phyloP scores from a whole-genome alignment of 2,797 vertebrate species.

The Danio albolineatus region DNA sequence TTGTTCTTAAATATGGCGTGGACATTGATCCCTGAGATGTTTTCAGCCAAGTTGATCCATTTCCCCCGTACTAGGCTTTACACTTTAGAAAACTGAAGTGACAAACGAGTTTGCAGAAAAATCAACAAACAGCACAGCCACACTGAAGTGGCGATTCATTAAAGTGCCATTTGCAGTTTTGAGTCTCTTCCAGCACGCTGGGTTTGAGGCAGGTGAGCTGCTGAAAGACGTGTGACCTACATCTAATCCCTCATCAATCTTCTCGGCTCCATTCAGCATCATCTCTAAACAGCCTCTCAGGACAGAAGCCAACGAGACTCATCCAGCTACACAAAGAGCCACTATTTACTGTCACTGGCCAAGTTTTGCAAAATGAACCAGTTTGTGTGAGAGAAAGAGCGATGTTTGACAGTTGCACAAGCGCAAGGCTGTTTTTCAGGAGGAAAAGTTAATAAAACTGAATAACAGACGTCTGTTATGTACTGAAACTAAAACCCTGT shows the following conservation, averaged over 20 bases:
- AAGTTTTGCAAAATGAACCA: conserved; percentile 36
- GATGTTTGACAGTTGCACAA: conserved; percentile 5
- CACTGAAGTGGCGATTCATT: background rate
- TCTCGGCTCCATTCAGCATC: conserved; percentile 61
- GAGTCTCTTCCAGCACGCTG: conserved; percentile 26
- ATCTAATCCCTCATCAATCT: conserved; percentile 75
- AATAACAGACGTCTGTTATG: background rate
- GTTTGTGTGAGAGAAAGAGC: background rate
- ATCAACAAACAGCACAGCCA: conserved; percentile 4
- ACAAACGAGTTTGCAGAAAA: background rate
- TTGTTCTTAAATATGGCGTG: background rate
- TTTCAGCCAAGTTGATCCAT: background rate
- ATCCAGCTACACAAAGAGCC: conserved; percentile 49
- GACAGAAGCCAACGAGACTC: conserved; percentile 53
- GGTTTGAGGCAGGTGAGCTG: conserved; percentile 44
- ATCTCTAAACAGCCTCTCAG: conserved; percentile 61
- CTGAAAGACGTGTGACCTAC: conserved; percentile 64
- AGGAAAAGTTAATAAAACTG: background rate
- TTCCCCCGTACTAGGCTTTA: conserved; percentile 13
- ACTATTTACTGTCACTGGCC: conserved; percentile 35
- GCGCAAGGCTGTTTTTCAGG: conserved; percentile 1
- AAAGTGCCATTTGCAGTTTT: conserved; percentile 40
- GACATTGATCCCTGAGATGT: background rate
- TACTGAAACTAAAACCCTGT: background rate
- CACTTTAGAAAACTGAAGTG: background rate